Conservation (phyloP, 1,140 invertebrate species). For the Drosophila malerkotliana region DNA sequence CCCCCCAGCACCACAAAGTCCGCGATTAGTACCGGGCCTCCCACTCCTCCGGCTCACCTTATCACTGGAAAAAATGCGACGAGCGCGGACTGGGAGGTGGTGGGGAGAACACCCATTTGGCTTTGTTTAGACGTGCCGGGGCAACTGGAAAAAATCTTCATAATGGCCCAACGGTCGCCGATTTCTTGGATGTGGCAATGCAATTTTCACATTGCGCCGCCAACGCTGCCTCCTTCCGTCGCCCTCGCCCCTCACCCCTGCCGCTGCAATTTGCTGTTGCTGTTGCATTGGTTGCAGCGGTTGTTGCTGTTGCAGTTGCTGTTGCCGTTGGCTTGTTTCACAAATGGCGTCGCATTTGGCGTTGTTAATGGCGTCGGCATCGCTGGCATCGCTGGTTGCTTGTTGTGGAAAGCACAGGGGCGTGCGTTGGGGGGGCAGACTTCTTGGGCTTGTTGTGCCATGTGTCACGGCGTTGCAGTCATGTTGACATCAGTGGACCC, state of each 20-base stretch:
- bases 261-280: slow-evolving; percentile 66
- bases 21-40: slow-evolving; percentile 58
- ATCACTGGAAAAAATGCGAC: slow-evolving; percentile 15
- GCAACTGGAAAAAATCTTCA: slow-evolving; percentile 79
- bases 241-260: background rate
- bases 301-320: slow-evolving; percentile 44
- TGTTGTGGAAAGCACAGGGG: slow-evolving; percentile 37
- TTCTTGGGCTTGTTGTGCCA: slow-evolving; percentile 81
- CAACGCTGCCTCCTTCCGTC: slow-evolving; percentile 2
- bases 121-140: slow-evolving; percentile 75
- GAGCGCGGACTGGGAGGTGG: background rate
- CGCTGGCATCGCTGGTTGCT: slow-evolving; percentile 49
- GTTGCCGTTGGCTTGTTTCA: slow-evolving; percentile 73
- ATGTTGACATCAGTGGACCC: slow-evolving; percentile 77
- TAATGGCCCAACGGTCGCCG: slow-evolving; percentile 73
- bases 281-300: slow-evolving; percentile 8
- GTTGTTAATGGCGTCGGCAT: slow-evolving; percentile 75
- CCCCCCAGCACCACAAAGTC: slow-evolving; percentile 26
- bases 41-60: slow-evolving; percentile 30
- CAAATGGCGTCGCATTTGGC: slow-evolving; percentile 80
- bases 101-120: slow-evolving; percentile 72
- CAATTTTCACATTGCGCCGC: slow-evolving; percentile 66
- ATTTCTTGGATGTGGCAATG: slow-evolving; percentile 59
- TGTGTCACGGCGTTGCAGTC: slow-evolving; percentile 79
- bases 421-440: slow-evolving; percentile 35